These are phyloP conservation scores for Pharmacophagus antenor DNA, from an alignment of 2,888 invertebrate genomes.

Conservation along the genomic window DNA sequence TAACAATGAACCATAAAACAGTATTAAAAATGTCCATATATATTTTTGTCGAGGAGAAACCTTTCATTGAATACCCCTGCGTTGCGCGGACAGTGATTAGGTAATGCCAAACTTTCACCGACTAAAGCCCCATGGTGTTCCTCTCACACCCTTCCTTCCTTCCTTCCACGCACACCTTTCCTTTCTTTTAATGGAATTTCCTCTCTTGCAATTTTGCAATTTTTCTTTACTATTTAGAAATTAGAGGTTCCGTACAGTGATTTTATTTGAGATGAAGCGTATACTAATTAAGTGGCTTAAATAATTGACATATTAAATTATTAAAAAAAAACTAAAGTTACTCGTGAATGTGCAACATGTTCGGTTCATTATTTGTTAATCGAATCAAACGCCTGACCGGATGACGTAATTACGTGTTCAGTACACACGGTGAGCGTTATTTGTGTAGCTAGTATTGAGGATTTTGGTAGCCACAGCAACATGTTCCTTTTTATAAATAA, in stretches of 20 bases:
- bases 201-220: too few relatives aligned
- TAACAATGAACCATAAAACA: too few relatives aligned
- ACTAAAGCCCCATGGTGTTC: too few relatives aligned
- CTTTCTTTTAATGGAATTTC: too few relatives aligned
- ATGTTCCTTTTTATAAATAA: not conserved
- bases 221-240: too few relatives aligned
- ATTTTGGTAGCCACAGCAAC: not conserved
- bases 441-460: conserved; percentile 3
- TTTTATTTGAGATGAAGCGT: not conserved
- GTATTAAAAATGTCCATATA: too few relatives aligned
- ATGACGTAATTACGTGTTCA: conserved; percentile 17
- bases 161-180: too few relatives aligned
- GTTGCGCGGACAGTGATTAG: too few relatives aligned
- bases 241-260: not conserved
- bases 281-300: not conserved
- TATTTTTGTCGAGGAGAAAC: too few relatives aligned
- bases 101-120: too few relatives aligned
- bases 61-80: too few relatives aligned
- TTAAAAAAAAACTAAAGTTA: not conserved
- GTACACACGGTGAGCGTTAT: conserved; percentile 10
- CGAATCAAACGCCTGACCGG: not conserved
- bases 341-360: not conserved
- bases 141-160: too few relatives aligned
- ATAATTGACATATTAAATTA: not conserved
- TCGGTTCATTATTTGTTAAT: not conserved